These are phyloP conservation scores for Ectobius pallidus DNA, from an alignment of 2,888 invertebrate species.

Conservation along the genomic window DNA sequence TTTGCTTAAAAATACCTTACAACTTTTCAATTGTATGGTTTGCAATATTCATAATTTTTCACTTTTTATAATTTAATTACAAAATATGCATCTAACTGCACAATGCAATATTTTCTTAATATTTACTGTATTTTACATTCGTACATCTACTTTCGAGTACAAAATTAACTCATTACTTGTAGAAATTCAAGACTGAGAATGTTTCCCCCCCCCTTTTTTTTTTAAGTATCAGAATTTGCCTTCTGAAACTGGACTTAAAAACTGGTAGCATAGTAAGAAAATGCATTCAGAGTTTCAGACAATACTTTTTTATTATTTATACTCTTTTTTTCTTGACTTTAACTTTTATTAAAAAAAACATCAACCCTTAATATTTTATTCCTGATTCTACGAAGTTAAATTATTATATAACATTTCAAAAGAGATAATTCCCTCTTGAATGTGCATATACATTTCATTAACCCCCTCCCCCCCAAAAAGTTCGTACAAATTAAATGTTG, in stretches of 20 bases:
- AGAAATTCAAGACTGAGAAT: slow-evolving; percentile 20
- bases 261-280: slow-evolving; percentile 1
- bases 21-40: slow-evolving; percentile 10
- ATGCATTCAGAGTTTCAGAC: slow-evolving; percentile 10
- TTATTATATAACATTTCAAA: neutral
- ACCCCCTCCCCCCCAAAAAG: neutral
- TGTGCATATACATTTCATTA: neutral
- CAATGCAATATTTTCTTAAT: neutral
- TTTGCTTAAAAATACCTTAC: slow-evolving; percentile 20
- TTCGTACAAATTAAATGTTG: slow-evolving; percentile 11
- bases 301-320: slow-evolving; percentile 1
- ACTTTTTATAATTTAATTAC: slow-evolving; percentile 11
- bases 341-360: slow-evolving; percentile 31
- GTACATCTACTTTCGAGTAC: slow-evolving; percentile 15
- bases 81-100: slow-evolving; percentile 15
- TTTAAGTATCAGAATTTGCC: neutral
- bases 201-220: neutral
- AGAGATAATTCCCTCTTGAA: neutral
- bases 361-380: slow-evolving; percentile 20
- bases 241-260: neutral
- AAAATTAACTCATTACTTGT: slow-evolving; percentile 15
- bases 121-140: slow-evolving; percentile 1
- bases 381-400: slow-evolving; percentile 16
- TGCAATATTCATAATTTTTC: neutral
- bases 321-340: slow-evolving; percentile 18